A percentile compares a stretch with the other conserved stretches of the same genome.
These are phyloP conservation scores for Pasiphila rectangulata DNA, from an alignment of 2,888 invertebrate genomes.

Conservation along the genomic window DNA sequence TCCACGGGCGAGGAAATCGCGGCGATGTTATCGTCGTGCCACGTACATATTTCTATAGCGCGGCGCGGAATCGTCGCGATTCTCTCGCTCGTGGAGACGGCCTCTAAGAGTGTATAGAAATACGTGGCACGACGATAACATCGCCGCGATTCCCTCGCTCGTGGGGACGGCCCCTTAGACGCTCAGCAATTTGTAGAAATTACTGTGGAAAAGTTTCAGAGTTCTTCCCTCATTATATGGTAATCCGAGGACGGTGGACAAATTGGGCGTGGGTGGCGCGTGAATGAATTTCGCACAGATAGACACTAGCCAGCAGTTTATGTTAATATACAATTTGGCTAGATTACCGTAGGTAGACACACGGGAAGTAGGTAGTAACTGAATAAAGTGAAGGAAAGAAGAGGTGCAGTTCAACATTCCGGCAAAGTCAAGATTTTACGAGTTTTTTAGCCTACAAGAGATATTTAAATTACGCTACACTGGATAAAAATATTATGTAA, in stretches of 20 bases:
- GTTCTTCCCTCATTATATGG: constrained; percentile 59
- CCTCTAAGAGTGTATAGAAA: too few species aligned
- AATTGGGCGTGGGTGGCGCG: constrained; percentile 66
- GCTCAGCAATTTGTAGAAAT: constrained; percentile 36
- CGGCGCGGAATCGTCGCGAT: too few species aligned
- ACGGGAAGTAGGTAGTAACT: constrained; percentile 11
- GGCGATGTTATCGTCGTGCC: too few species aligned
- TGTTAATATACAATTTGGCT: constrained; percentile 32
- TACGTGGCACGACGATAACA: too few species aligned
- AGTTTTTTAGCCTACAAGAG: too few species aligned
- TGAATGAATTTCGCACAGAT: constrained; percentile 63
- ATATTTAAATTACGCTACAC: constrained; percentile 6
- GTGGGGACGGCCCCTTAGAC: too few species aligned
- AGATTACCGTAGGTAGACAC: constrained; percentile 22
- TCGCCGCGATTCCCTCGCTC: too few species aligned
- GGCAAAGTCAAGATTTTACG: too few species aligned
- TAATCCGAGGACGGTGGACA: constrained; percentile 54
- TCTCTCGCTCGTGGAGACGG: too few species aligned
- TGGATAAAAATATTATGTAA: constrained; percentile 28
- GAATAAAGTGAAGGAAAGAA: not conserved
- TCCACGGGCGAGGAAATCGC: too few species aligned
- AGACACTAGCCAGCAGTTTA: constrained; percentile 41
- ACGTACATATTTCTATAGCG: too few species aligned
- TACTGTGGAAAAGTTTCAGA: constrained; percentile 41
- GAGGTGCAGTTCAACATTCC: not conserved